Conservation (phyloP, 2,113 vertebrate genomes). For the Sebastes schlegelii region DNA sequence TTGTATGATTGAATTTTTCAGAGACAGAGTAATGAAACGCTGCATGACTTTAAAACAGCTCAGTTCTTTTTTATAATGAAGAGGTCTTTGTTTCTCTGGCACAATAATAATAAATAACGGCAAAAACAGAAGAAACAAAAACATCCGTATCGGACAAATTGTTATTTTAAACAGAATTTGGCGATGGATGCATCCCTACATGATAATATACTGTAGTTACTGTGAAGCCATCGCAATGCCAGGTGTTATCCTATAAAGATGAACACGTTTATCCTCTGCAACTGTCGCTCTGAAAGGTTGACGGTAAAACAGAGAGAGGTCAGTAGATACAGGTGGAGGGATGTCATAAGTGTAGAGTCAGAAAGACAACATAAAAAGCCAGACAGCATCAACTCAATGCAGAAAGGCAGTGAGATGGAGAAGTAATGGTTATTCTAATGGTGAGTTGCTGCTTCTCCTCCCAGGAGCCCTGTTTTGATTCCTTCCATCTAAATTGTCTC, state of each 20-base stretch:
- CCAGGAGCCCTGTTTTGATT: slow-evolving; percentile 55
- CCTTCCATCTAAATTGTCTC: slow-evolving; percentile 69
- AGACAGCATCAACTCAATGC: slow-evolving; percentile 21
- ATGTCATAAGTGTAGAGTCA: not conserved
- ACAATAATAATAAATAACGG: too few species aligned
- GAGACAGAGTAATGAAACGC: too few species aligned
- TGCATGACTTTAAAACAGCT: too few species aligned
- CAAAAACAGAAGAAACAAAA: too few species aligned
- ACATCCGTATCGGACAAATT: too few species aligned
- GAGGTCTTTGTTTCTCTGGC: too few species aligned
- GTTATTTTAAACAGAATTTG: too few species aligned
- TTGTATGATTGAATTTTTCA: too few species aligned
- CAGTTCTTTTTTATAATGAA: too few species aligned
- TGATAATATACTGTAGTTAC: not conserved
- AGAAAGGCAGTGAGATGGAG: slow-evolving; percentile 41
- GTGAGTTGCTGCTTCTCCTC: slow-evolving; percentile 51
- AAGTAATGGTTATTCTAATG: slow-evolving; percentile 61
- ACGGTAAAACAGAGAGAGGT: slow-evolving; percentile 5
- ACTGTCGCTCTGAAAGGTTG: slow-evolving; percentile 2
- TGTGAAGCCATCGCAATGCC: not conserved
- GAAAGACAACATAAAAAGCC: slow-evolving; percentile 21
- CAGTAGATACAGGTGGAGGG: not conserved
- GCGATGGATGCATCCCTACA: too few species aligned
- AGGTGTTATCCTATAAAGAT: not conserved
- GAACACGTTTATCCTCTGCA: not conserved